phyloP scores from a whole-genome alignment of 2,888 invertebrate genomes.

The Formica aserva region DNA sequence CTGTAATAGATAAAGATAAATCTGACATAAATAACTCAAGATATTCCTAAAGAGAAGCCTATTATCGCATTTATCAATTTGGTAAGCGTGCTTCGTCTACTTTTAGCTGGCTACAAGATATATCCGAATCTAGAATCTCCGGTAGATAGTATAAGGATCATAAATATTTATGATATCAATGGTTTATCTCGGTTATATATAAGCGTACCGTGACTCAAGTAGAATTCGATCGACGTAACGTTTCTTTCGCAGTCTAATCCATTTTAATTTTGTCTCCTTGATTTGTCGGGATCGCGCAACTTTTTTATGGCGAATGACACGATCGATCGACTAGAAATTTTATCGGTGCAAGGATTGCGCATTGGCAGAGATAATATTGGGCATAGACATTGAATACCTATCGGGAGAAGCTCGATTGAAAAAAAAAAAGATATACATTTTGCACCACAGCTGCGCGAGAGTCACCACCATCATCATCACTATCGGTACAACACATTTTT shows the following conservation, averaged over 20 bases:
- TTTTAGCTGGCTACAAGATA: conserved; percentile 12
- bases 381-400: not conserved
- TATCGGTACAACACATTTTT: conserved; percentile 63
- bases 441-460: conserved; percentile 49
- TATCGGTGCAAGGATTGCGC: conserved; percentile 11
- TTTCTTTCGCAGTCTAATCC: not conserved
- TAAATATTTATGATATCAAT: not conserved
- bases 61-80: conserved; percentile 50
- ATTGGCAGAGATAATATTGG: conserved; percentile 15
- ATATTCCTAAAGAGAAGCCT: conserved; percentile 27
- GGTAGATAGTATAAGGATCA: not conserved
- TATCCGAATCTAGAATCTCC: conserved; percentile 27
- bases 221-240: not conserved
- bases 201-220: not conserved
- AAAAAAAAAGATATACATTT: conserved; percentile 46
- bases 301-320: not conserved
- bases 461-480: conserved; percentile 40
- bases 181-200: not conserved
- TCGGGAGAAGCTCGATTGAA: not conserved
- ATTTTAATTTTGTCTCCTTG: not conserved
- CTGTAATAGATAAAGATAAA: conserved; percentile 42
- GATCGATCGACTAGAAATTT: conserved; percentile 10
- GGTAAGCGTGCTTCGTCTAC: not conserved
- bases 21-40: conserved; percentile 43
- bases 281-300: not conserved